These are phyloP conservation scores for Oryctolagus cuniculus DNA, from an alignment of 2,113 vertebrate species.

Conservation along the genomic window DNA sequence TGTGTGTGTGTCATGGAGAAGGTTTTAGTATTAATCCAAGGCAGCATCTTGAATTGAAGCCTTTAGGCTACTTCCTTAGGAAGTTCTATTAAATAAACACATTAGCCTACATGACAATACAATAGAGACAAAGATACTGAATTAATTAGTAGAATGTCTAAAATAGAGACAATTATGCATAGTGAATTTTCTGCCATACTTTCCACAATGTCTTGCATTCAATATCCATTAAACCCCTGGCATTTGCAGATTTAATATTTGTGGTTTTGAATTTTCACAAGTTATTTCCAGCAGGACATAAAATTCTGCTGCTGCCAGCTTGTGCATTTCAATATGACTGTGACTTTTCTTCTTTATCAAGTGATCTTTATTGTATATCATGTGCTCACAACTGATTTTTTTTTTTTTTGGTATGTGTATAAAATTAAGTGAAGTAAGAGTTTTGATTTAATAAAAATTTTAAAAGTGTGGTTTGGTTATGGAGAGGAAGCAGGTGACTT, in stretches of 20 bases:
- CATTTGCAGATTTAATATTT: conserved; percentile 36
- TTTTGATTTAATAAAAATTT: not conserved
- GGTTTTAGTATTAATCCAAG: not conserved
- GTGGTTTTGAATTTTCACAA: conserved; percentile 51
- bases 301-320: not conserved
- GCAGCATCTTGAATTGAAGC: not conserved
- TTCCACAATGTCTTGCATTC: not conserved
- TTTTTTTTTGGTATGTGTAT: not conserved
- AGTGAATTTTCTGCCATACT: conserved; percentile 4
- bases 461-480: not conserved
- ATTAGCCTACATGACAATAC: not conserved
- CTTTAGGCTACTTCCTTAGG: conserved; percentile 47
- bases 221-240: not conserved
- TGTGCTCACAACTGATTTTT: conserved; percentile 2
- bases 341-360: conserved; percentile 1
- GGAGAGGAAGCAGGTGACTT: not conserved
- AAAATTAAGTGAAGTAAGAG: conserved; percentile 28
- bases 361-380: not conserved
- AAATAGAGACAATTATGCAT: conserved; percentile 13
- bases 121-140: not conserved
- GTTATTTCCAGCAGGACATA: not conserved
- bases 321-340: not conserved
- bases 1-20: not conserved
- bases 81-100: conserved; percentile 45
- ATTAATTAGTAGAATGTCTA: conserved; percentile 57